Evolutionary conservation across 1,140 invertebrate species (phyloP), one percentile per base, ranked within the genome.

Genomic region (Leptinotarsa texana): DNA sequence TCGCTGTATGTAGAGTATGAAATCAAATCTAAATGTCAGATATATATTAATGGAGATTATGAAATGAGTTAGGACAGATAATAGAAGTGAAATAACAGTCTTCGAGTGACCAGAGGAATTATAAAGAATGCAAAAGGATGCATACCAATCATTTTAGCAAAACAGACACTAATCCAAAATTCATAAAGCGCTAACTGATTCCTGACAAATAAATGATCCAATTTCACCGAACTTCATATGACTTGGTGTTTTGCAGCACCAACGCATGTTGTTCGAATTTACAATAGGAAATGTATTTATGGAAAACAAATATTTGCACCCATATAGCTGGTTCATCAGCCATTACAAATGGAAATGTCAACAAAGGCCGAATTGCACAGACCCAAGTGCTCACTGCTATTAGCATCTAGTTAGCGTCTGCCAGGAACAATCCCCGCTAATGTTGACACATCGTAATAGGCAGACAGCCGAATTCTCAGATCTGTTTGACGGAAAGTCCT

Each of bases 271-370:
- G 48, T 69, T 69, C 57, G 48, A 42, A 48, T 69, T 69, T 49
- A 69, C 51, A 69, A 69, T 69, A 17, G 68, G 48, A 69, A 57
- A 51, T 69, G 47, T 48, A 69, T 49, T 69, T 49, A 69, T 69
- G 68, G 68, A 69, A 69, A 48, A 69, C 68, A 69, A 69, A 69
- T 69, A 69, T 69, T 69, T 69, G 68, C 68, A 57, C 42, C 68
- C 48, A 13, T 18, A 69, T 48, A 21, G 42, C 8, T 24, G 42
- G n/a, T 69, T 48, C n/a, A 69, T 69, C 48, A 69, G 68, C 48
- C 42, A 42, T n/a, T 51, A n/a, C 18, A 69, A 69, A 69, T 24
- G 42, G 18, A 42, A 69, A 69, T 69, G 21, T 69, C 68, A 67
- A 67, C 42, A 67, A 24, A 67, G 15, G 18, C 24, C 27, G 42